Base-by-base conservation (phyloP, 2,113 vertebrate species). In the Tympanuchus pallidicinctus region DNA sequence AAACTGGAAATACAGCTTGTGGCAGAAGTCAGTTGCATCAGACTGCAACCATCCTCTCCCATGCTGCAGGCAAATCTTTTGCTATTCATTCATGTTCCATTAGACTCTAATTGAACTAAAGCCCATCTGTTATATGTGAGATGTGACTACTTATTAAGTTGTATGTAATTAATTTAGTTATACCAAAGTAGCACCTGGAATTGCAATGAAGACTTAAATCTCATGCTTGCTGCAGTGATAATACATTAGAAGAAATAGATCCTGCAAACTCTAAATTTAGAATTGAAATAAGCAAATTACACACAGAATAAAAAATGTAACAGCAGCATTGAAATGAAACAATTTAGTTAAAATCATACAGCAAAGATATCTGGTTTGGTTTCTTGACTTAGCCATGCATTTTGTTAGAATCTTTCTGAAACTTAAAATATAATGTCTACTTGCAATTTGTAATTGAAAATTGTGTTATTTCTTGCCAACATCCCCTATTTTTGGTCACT, bases 11-110 rank as follows among this genome's bases (percentile, higher is more conserved):
- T 36, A 82, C 48, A 82, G 86, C 63, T 76, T 70, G 63, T 70
- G 67, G 74, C n/a, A 89, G 47, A 87, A 89, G 74, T 7, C 63
- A 90, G 36, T 81, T 93, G 70, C 73, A 52, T 92, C 74, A 94
- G 81, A 47, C 32, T 63, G 43, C 40, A 92, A 69, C 36, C 6
- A 1, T 88, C 14, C 73, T 78, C 81, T 89, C 81, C 74, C 74
- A 94, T 30, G 63, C 81, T 93, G 40, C 89, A 85, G 71, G 50
- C 66, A 86, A 94, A 91, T 89, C 40, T 83, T 83, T 66, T 66
- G 54, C 30, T 72, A 66, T 79, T 90, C 42, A 76, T 82, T 89
- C 67, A 79, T 87, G 11, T 66, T 93, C 45, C 70, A 75, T 84
- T 72, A 78, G 47, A 80, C 17, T 70, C 10, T 57, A 90, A 84